Evolutionary conservation across 1,140 invertebrate genomes (phyloP).

Genomic region (Pogonognathellus flavescens): DNA sequence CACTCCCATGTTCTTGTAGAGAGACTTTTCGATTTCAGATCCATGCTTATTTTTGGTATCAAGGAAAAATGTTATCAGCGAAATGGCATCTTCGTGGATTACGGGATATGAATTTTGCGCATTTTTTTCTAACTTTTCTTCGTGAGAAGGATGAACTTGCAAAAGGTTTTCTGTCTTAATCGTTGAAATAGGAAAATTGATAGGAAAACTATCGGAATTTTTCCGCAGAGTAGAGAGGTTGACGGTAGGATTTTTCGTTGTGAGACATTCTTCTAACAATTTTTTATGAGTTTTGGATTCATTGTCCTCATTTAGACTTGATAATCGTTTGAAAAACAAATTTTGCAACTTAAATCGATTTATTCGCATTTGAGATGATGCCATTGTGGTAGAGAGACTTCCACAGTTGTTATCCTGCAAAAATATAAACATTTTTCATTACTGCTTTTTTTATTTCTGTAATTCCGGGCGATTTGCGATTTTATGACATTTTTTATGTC

Average conservation of each 20-base stretch:
- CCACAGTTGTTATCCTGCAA: too few relatives aligned
- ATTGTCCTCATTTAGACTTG: not conserved
- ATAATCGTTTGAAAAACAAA: too few relatives aligned
- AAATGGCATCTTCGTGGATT: not conserved
- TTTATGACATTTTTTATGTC: too few relatives aligned
- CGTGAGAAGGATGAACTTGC: not conserved
- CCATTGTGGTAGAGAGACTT: too few relatives aligned
- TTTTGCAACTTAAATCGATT: too few relatives aligned
- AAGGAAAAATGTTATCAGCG: not conserved
- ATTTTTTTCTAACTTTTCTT: not conserved
- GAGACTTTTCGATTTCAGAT: not conserved
- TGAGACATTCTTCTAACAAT: not conserved
- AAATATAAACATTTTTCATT: too few relatives aligned
- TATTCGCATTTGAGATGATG: too few relatives aligned
- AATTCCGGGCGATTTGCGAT: too few relatives aligned
- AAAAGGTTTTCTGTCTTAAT: not conserved
- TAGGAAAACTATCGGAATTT: not conserved
- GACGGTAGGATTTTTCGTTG: not conserved
- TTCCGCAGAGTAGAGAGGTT: not conserved
- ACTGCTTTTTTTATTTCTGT: too few relatives aligned
- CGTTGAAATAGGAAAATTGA: not conserved
- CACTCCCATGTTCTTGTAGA: constrained; percentile 1
- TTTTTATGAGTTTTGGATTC: not conserved
- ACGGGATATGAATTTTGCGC: not conserved
- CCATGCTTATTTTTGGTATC: not conserved